These are phyloP conservation scores for Podargus strigoides DNA, from an alignment of 2,797 vertebrate genomes.

Conservation along the genomic window DNA sequence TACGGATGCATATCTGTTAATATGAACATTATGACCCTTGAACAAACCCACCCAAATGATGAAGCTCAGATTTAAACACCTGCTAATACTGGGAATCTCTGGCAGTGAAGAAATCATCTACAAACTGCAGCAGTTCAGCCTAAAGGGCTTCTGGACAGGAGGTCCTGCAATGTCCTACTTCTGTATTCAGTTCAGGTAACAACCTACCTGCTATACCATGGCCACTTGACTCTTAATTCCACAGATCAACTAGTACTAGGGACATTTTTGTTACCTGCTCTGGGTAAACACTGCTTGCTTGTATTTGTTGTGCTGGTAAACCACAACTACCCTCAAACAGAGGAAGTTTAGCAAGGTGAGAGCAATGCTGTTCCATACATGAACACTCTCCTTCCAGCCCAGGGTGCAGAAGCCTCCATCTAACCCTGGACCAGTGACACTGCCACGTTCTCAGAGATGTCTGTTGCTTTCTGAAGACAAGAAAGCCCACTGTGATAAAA, in stretches of 20 bases:
- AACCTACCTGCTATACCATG: neutral
- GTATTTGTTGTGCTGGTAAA: accelerated
- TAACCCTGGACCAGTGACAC: neutral
- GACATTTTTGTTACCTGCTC: neutral
- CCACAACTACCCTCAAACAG: neutral
- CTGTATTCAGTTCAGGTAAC: no score
- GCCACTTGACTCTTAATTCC: neutral
- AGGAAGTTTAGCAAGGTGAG: neutral
- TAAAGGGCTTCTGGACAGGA: neutral
- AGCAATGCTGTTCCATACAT: neutral
- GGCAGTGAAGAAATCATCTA: neutral
- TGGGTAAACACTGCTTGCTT: neutral
- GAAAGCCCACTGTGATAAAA: neutral
- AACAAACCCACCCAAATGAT: accelerated
- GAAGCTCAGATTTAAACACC: neutral
- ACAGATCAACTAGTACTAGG: neutral
- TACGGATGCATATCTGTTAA: accelerated
- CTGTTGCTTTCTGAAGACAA: neutral
- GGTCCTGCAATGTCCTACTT: neutral
- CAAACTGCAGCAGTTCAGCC: neutral
- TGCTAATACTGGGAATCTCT: neutral
- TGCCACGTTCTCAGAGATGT: neutral
- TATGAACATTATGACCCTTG: neutral
- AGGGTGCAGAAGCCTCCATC: neutral
- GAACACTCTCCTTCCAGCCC: neutral